Conservation (phyloP, 2,113 vertebrate species). For the Clarias magur region DNA sequence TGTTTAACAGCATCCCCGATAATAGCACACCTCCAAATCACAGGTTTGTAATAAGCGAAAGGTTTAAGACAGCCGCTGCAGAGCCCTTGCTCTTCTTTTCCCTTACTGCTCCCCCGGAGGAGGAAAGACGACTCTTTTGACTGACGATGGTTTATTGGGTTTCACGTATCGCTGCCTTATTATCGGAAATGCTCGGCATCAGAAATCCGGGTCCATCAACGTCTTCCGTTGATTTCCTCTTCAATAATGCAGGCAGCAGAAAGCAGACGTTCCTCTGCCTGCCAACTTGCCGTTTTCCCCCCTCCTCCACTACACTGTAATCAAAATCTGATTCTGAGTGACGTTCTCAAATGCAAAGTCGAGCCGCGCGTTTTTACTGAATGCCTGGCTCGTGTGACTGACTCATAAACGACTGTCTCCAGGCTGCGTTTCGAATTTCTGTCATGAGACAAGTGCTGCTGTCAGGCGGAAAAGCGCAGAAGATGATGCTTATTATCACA, state of each 20-base stretch:
- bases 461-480: not conserved
- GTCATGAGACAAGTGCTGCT: constrained; percentile 1
- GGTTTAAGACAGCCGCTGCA: not conserved
- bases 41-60: not conserved
- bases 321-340: constrained; percentile 47
- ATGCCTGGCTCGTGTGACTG: not conserved
- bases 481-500: not conserved
- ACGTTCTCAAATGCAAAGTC: constrained; percentile 3
- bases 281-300: constrained; percentile 35
- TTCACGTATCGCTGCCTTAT: constrained; percentile 39
- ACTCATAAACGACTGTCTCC: not conserved
- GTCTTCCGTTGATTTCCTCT: constrained; percentile 49
- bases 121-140: constrained; percentile 40
- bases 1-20: not conserved
- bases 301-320: constrained; percentile 49
- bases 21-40: not conserved
- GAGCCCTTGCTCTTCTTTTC: not conserved
- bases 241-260: constrained; percentile 60
- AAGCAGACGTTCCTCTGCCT: constrained; percentile 42
- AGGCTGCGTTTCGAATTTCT: constrained; percentile 8
- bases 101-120: not conserved
- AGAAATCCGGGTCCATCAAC: constrained; percentile 45
- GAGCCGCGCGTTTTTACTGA: not conserved
- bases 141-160: constrained; percentile 46
- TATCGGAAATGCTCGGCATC: constrained; percentile 54